Evolutionary conservation across 2,888 invertebrate species (phyloP).

Genomic region (Euproctis similis): DNA sequence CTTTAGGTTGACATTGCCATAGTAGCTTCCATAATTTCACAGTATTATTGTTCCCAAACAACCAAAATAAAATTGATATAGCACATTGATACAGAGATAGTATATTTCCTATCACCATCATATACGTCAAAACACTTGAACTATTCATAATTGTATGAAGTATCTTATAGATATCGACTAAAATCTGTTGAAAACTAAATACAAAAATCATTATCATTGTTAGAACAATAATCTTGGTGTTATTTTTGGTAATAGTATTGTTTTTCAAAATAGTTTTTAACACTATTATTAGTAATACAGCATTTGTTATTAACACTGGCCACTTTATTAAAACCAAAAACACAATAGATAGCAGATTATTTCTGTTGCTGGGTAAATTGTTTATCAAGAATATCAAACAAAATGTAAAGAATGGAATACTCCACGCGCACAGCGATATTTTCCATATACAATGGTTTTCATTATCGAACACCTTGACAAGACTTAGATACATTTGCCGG

Average conservation of each 20-base stretch:
- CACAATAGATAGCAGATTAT: conserved; percentile 22
- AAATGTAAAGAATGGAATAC: conserved; percentile 30
- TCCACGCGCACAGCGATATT: conserved; percentile 43
- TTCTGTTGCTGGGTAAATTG: conserved; percentile 11
- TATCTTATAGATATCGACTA: conserved; percentile 45
- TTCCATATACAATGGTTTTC: conserved; percentile 30
- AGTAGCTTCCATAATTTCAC: conserved; percentile 49
- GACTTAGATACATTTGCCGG: conserved; percentile 47
- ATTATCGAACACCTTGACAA: conserved; percentile 47
- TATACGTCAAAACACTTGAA: conserved; percentile 11
- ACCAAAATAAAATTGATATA: conserved; percentile 53
- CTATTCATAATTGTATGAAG: conserved; percentile 22
- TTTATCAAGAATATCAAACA: conserved; percentile 18
- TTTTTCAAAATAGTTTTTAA: conserved; percentile 42
- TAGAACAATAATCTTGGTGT: conserved; percentile 39
- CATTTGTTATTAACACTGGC: conserved; percentile 49
- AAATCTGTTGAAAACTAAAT: conserved; percentile 52
- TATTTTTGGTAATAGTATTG: conserved; percentile 32
- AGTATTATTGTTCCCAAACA: conserved; percentile 54
- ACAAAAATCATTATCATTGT: conserved; percentile 49
- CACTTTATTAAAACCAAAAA: conserved; percentile 46
- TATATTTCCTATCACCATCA: conserved; percentile 25
- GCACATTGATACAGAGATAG: conserved; percentile 51
- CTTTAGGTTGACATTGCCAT: conserved; percentile 15
- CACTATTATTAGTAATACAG: conserved; percentile 38